These are phyloP conservation scores for Bradypodion ventrale DNA, from an alignment of 2,797 vertebrate genomes.

Conservation along the genomic window DNA sequence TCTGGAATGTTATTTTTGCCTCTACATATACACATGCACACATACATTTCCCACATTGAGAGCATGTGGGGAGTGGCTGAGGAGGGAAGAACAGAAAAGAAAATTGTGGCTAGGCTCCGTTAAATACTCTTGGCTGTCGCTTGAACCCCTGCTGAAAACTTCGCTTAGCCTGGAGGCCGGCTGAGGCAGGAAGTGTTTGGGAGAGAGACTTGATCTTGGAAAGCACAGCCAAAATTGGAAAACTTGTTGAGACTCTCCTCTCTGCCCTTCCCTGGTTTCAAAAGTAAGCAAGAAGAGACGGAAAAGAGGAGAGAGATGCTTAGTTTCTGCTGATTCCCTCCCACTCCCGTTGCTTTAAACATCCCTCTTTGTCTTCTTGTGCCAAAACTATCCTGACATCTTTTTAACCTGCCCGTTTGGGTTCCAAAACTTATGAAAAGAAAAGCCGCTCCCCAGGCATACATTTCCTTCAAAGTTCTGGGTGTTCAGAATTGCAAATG, in stretches of 20 bases:
- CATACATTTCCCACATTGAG: not conserved
- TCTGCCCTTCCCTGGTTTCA: not conserved
- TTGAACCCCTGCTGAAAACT: not conserved
- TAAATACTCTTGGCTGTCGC: not conserved
- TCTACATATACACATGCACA: not conserved
- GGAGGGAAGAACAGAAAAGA: not conserved
- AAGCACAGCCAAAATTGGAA: not conserved
- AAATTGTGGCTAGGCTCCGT: not conserved
- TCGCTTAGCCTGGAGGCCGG: not conserved
- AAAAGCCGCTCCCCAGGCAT: too few relatives aligned
- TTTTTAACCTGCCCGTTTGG: too few relatives aligned
- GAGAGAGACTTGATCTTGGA: conserved; percentile 10
- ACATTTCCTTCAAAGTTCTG: too few relatives aligned
- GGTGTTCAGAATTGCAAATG: too few relatives aligned
- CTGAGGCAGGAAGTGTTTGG: conserved; percentile 8
- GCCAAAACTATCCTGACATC: too few relatives aligned
- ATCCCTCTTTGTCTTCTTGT: not conserved
- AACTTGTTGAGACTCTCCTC: not conserved
- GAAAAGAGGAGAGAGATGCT: not conserved
- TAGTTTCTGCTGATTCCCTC: too few relatives aligned
- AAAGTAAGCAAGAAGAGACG: not conserved
- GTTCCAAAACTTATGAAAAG: too few relatives aligned
- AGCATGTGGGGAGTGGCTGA: not conserved
- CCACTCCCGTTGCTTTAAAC: too few relatives aligned
- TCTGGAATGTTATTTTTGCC: conserved; percentile 25